A percentile compares a stretch with the other conserved stretches of the same genome.
These are phyloP conservation scores for Phoenicopterus ruber DNA, from an alignment of 2,113 vertebrate genomes.

Conservation along the genomic window DNA sequence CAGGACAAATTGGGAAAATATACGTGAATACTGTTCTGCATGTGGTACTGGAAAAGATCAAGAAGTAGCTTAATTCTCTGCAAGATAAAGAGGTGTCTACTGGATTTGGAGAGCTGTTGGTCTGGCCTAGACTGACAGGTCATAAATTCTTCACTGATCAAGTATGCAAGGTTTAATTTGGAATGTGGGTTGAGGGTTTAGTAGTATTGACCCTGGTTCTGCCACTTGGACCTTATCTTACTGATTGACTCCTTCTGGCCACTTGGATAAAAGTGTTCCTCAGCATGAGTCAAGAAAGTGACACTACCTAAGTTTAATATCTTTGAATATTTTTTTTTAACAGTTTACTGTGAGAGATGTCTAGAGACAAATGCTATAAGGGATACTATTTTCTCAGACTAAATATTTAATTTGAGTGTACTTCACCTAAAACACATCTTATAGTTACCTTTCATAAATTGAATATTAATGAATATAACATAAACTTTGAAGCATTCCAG, in stretches of 20 bases:
- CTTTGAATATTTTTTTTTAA: not conserved
- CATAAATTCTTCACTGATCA: not conserved
- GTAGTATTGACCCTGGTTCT: not conserved
- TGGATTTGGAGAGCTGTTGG: not conserved
- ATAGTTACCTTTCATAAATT: not conserved
- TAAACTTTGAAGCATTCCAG: not conserved
- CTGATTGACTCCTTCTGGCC: not conserved
- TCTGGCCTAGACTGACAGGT: not conserved
- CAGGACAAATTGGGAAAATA: not conserved
- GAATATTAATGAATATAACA: not conserved
- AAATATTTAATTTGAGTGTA: not conserved
- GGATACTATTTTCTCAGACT: not conserved
- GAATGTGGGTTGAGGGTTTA: not conserved
- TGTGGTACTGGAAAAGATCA: not conserved
- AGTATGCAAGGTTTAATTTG: not conserved
- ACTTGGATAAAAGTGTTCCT: not conserved
- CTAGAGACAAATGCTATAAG: not conserved
- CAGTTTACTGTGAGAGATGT: not conserved
- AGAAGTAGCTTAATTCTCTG: not conserved
- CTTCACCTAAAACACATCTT: not conserved
- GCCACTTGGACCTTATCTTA: not conserved
- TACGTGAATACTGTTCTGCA: fast-evolving
- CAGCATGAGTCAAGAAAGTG: not conserved
- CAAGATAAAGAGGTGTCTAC: not conserved
- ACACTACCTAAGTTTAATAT: not conserved